phyloP scores from a whole-genome alignment of 2,797 vertebrate genomes.

The Dendrocincla tyrannina region DNA sequence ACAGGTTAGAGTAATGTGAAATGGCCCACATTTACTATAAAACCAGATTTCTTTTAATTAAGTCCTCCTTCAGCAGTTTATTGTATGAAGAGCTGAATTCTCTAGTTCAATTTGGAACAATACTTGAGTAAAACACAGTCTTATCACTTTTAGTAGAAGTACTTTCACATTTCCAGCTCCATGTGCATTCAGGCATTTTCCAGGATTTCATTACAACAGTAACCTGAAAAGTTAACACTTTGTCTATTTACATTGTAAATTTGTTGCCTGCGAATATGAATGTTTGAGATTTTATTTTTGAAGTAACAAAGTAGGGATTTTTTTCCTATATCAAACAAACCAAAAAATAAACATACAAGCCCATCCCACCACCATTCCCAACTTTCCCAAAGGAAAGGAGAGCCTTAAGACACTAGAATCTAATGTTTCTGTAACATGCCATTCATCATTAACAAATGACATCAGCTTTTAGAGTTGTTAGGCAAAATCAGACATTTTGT shows the following conservation, averaged over 20 bases:
- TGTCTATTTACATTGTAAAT: background rate
- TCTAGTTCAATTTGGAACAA: background rate
- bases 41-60: background rate
- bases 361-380: rapidly evolving
- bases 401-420: background rate
- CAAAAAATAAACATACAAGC: background rate
- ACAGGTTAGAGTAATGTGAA: background rate
- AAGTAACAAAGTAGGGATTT: background rate
- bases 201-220: background rate
- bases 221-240: background rate
- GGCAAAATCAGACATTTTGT: background rate
- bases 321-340: background rate
- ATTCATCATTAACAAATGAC: background rate
- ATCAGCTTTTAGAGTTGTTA: background rate
- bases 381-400: background rate
- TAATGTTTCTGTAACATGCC: background rate
- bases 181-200: background rate
- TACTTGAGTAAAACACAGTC: background rate
- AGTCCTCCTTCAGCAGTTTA: background rate
- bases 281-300: background rate
- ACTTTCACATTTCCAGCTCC: background rate
- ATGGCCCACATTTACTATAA: background rate
- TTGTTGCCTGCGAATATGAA: background rate
- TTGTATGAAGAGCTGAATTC: background rate
- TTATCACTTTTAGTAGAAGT: background rate